phyloP scores from a whole-genome alignment of 2,113 vertebrate species.

The Pagrus major region DNA sequence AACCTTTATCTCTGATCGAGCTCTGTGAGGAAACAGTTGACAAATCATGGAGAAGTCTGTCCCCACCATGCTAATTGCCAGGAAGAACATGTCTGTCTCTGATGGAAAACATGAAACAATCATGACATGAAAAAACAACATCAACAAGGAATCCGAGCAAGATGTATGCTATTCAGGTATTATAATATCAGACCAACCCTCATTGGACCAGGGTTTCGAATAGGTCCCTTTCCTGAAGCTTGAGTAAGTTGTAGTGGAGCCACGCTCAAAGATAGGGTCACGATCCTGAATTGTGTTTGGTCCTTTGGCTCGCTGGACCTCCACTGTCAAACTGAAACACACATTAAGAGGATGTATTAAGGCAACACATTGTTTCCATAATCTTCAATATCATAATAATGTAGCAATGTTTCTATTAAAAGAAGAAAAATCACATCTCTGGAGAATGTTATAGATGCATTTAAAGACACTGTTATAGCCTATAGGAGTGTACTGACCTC shows the following conservation, averaged over 20 bases:
- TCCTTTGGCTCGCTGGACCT: slow-evolving; percentile 92
- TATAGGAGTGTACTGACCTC: slow-evolving; percentile 83
- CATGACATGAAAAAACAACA: neutral
- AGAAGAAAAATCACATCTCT: neutral
- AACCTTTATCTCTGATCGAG: slow-evolving; percentile 96
- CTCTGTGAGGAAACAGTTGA: slow-evolving; percentile 95
- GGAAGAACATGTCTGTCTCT: slow-evolving; percentile 99
- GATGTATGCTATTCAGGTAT: neutral
- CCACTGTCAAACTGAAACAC: slow-evolving; percentile 92
- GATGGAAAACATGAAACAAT: slow-evolving; percentile 49
- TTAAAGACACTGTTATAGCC: neutral
- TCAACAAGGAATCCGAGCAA: neutral
- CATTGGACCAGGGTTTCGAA: slow-evolving; percentile 94
- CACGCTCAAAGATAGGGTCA: slow-evolving; percentile 97
- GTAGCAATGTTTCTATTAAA: neutral
- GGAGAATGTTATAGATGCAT: neutral
- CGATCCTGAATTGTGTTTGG: slow-evolving; percentile 90
- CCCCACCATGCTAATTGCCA: slow-evolving; percentile 99
- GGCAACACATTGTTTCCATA: neutral
- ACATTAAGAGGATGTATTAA: neutral
- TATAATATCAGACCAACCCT: slow-evolving; percentile 81
- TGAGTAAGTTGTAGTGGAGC: slow-evolving; percentile 97
- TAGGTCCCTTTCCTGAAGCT: slow-evolving; percentile 94
- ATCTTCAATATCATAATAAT: neutral
- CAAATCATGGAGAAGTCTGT: slow-evolving; percentile 99